These are phyloP conservation scores for Drosophila ironensis DNA, from an alignment of 1,140 invertebrate genomes.

Conservation along the genomic window DNA sequence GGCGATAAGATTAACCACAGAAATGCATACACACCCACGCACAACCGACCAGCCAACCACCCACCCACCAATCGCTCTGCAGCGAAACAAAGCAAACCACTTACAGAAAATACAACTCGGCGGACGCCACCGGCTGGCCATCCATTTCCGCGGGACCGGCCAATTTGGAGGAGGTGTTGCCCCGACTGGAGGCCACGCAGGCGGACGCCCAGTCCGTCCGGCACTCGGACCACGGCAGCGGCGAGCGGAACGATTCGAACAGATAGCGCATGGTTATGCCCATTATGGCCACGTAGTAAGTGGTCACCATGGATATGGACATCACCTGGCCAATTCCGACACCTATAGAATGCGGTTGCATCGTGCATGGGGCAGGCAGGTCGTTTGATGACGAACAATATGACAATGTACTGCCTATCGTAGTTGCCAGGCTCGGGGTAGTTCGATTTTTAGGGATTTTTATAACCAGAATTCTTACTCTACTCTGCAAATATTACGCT, in stretches of 20 bases:
- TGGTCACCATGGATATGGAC: conserved; percentile 87
- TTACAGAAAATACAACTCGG: conserved; percentile 81
- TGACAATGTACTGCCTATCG: conserved; percentile 12
- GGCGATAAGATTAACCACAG: conserved; percentile 59
- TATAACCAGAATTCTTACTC: no score
- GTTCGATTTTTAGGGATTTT: not conserved
- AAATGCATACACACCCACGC: conserved; percentile 16
- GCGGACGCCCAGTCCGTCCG: conserved; percentile 84
- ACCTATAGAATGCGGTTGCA: conserved; percentile 82
- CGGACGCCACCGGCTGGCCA: conserved; percentile 62
- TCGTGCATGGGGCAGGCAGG: conserved; percentile 13
- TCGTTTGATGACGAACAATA: conserved; percentile 34
- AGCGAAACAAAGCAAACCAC: conserved; percentile 41
- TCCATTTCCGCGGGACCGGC: conserved; percentile 17
- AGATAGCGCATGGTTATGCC: conserved; percentile 88
- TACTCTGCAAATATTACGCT: not conserved
- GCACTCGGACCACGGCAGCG: conserved; percentile 88
- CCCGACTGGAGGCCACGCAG: conserved; percentile 80
- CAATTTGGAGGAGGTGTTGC: conserved; percentile 38
- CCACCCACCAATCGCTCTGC: conserved; percentile 18
- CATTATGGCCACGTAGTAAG: conserved; percentile 89
- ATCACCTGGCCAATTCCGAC: conserved; percentile 89
- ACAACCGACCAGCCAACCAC: conserved; percentile 23
- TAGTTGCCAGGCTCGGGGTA: conserved; percentile 1
- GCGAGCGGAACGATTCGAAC: conserved; percentile 85